Conservation (phyloP, 30 jellyfish, hydroid and myxozoan species). For the Hydractinia echinata region DNA sequence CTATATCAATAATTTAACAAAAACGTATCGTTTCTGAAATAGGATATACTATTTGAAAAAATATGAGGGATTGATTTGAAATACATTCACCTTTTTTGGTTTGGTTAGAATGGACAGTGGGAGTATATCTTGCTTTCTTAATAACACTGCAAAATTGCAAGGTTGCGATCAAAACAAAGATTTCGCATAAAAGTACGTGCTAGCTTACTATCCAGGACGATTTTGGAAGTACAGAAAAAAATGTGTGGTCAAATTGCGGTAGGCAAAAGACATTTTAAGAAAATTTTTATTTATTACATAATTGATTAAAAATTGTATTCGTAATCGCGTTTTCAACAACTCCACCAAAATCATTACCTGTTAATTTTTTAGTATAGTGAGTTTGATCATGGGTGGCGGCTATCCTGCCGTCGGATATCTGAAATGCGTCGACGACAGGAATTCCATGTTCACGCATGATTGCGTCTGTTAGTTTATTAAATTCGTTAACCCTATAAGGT, state of each 20-base stretch:
- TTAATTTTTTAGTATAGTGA: constrained; percentile 66
- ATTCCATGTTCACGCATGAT: constrained; percentile 52
- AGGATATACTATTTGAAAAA: no score
- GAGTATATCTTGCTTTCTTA: no score
- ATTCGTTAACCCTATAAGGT: constrained; percentile 74
- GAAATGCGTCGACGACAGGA: constrained; percentile 79
- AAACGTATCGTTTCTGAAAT: no score
- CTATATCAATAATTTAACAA: no score
- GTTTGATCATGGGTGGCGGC: constrained; percentile 95
- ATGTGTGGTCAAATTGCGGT: not conserved
- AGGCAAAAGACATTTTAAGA: not conserved
- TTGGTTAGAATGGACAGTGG: no score
- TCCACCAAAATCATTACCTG: constrained; percentile 94
- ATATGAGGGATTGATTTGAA: no score
- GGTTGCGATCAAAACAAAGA: no score
- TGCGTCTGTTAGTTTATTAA: constrained; percentile 60
- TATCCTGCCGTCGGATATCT: constrained; percentile 73
- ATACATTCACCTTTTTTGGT: no score
- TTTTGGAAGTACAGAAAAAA: no score
- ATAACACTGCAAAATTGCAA: no score
- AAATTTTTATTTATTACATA: constrained; percentile 44
- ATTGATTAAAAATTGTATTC: constrained; percentile 54
- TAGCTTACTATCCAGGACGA: no score
- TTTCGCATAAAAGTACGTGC: no score
- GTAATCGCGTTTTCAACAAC: constrained; percentile 88